Evolutionary conservation across 2,888 invertebrate species (phyloP).

Genomic region (Aquatica leii): DNA sequence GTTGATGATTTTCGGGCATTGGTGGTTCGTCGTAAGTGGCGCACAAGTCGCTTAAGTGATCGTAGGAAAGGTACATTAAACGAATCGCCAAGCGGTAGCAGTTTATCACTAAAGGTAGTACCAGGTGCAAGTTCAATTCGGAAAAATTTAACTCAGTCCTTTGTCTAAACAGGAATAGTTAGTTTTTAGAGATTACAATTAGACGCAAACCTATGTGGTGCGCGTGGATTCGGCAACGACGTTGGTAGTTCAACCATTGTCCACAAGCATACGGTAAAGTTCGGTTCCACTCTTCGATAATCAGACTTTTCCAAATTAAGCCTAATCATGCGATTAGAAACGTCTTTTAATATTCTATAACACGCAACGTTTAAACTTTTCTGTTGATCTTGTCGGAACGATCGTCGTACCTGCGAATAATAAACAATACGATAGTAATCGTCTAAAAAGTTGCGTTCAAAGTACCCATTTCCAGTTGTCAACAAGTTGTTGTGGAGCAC

Average conservation of each 20-base stretch:
- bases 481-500: slow-evolving; percentile 39
- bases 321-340: slow-evolving; percentile 60
- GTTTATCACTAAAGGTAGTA: slow-evolving; percentile 60
- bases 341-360: slow-evolving; percentile 62
- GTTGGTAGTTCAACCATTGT: slow-evolving; percentile 59
- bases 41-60: slow-evolving; percentile 65
- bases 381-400: slow-evolving; percentile 60
- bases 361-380: slow-evolving; percentile 62
- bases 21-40: slow-evolving; percentile 44
- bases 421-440: not conserved
- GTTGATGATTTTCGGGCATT: slow-evolving; percentile 14
- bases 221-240: not conserved
- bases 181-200: not conserved
- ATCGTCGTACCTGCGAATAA: slow-evolving; percentile 57
- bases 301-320: slow-evolving; percentile 61
- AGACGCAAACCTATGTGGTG: slow-evolving; percentile 55
- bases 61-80: slow-evolving; percentile 64
- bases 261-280: slow-evolving; percentile 62
- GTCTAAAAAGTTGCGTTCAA: not conserved
- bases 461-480: slow-evolving; percentile 50
- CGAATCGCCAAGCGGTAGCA: slow-evolving; percentile 61
- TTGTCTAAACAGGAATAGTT: slow-evolving; percentile 46
- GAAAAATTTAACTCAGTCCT: slow-evolving; percentile 62
- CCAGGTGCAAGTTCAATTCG: slow-evolving; percentile 58
- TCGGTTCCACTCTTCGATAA: slow-evolving; percentile 56